A percentile compares a stretch with the other conserved stretches of the same genome.
phyloP scores from a whole-genome alignment of 2,888 invertebrate genomes.

The Epicampocera succincta region DNA sequence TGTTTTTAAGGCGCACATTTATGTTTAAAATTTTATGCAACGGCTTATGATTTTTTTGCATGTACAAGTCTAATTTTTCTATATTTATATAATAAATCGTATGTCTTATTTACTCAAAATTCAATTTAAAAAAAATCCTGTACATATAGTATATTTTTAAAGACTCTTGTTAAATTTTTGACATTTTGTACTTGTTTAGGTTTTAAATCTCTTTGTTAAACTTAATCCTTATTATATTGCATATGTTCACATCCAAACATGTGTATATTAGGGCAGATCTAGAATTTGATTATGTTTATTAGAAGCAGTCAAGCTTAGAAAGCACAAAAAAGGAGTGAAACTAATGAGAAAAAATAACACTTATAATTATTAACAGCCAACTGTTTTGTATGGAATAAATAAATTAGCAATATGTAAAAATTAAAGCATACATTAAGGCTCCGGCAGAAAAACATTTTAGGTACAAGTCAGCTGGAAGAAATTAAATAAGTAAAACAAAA shows the following conservation, averaged over 20 bases:
- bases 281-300: constrained; percentile 8
- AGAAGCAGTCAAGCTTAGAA: constrained; percentile 19
- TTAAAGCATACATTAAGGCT: constrained; percentile 13
- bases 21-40: no score
- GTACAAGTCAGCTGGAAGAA: neutral
- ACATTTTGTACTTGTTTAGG: no score
- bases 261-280: constrained; percentile 16
- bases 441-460: neutral
- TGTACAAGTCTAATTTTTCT: no score
- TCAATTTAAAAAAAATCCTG: no score
- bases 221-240: constrained; percentile 1
- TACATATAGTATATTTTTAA: no score
- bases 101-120: no score
- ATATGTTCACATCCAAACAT: neutral
- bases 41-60: no score
- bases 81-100: no score
- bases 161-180: no score
- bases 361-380: constrained; percentile 27
- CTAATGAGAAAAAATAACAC: constrained; percentile 5
- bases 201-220: neutral
- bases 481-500: neutral
- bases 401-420: constrained; percentile 20
- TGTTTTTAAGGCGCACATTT: no score
- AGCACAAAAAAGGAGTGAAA: neutral
- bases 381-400: constrained; percentile 11